Evolutionary conservation across 2,888 invertebrate genomes (phyloP).

Genomic region (Gymnosoma rotundatum): DNA sequence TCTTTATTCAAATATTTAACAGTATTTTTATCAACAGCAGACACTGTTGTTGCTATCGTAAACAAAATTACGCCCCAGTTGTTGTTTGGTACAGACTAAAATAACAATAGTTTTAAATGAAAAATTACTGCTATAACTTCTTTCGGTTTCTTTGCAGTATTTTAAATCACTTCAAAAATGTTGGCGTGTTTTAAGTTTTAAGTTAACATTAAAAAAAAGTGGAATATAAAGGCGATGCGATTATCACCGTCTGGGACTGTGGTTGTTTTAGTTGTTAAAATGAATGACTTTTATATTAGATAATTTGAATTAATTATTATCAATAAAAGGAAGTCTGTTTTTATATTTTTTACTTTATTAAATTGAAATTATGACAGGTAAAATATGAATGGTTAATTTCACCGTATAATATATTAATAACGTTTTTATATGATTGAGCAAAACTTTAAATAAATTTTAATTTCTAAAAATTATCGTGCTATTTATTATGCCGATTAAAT

Average conservation of each 20-base stretch:
- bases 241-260: constrained; percentile 35
- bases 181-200: constrained; percentile 19
- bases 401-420: too few relatives aligned
- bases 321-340: too few relatives aligned
- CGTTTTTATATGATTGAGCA: too few relatives aligned
- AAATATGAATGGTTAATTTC: too few relatives aligned
- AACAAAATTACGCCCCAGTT: not conserved
- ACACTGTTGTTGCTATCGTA: too few relatives aligned
- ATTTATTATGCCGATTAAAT: too few relatives aligned
- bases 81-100: constrained; percentile 72
- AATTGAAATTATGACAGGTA: too few relatives aligned
- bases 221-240: constrained; percentile 55
- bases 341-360: too few relatives aligned
- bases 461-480: too few relatives aligned
- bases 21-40: too few relatives aligned
- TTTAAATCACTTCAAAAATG: constrained; percentile 26
- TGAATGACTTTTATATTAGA: constrained; percentile 58
- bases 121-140: constrained; percentile 78
- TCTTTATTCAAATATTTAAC: too few relatives aligned
- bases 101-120: constrained; percentile 79
- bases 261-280: constrained; percentile 44
- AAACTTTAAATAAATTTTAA: too few relatives aligned
- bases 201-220: constrained; percentile 1
- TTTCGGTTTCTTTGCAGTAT: constrained; percentile 8
- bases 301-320: constrained; percentile 43